phyloP scores from a whole-genome alignment of 2,113 vertebrate species.

The Helogale parvula region DNA sequence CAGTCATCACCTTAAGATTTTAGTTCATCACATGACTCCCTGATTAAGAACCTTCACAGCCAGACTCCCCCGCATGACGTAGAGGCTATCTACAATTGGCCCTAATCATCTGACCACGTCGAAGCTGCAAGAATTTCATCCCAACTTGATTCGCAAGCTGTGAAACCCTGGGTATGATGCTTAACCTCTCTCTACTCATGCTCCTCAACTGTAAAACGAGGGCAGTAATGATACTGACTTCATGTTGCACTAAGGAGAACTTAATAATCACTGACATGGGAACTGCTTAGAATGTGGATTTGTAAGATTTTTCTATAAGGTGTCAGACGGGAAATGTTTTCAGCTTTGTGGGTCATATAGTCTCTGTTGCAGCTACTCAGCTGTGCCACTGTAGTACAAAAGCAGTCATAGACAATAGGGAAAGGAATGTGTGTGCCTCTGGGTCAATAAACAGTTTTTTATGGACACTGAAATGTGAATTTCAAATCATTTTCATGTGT shows the following conservation, averaged over 20 bases:
- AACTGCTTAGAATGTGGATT: neutral
- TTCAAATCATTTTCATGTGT: conserved; percentile 28
- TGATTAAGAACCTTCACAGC: neutral
- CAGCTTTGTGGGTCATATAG: neutral
- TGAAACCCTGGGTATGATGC: neutral
- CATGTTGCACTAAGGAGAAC: fast-evolving
- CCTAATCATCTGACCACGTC: neutral
- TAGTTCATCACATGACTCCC: neutral
- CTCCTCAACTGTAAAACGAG: neutral
- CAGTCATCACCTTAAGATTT: neutral
- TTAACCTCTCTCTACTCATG: neutral
- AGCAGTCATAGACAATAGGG: neutral
- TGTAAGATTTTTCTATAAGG: neutral
- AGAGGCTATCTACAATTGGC: neutral
- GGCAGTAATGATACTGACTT: fast-evolving
- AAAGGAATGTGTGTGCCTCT: neutral
- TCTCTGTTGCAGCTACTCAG: neutral
- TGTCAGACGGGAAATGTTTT: neutral
- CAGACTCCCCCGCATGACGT: fast-evolving
- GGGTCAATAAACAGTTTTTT: neutral
- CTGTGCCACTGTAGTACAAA: neutral
- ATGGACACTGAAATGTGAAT: neutral
- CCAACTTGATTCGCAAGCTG: neutral
- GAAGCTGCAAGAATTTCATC: neutral
- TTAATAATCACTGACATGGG: fast-evolving